Evolutionary conservation across 2,888 invertebrate genomes (phyloP).

Genomic region (Andrena dorsata): DNA sequence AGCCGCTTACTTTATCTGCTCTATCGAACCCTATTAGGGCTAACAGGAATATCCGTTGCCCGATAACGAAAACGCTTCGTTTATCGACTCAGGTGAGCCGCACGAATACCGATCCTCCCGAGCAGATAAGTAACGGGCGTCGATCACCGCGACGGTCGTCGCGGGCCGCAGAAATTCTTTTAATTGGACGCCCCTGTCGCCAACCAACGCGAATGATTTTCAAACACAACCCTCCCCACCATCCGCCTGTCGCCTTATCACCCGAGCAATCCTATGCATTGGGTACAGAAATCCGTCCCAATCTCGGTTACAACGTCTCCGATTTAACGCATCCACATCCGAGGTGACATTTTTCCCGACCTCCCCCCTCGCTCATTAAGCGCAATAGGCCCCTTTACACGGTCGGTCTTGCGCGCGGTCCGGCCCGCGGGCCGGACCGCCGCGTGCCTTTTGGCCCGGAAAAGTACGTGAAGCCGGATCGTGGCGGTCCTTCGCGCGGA

Average conservation of each 20-base stretch:
- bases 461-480: too few species aligned
- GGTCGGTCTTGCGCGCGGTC: too few species aligned
- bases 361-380: constrained; percentile 36
- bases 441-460: too few species aligned
- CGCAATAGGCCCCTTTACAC: too few species aligned
- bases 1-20: constrained; percentile 53
- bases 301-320: constrained; percentile 7
- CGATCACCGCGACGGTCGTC: constrained; percentile 36
- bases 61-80: constrained; percentile 58
- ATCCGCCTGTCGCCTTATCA: too few species aligned
- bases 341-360: constrained; percentile 6
- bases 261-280: background rate
- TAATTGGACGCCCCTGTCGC: constrained; percentile 13
- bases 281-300: background rate
- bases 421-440: too few species aligned
- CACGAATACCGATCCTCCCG: constrained; percentile 30
- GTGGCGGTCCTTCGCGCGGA: too few species aligned
- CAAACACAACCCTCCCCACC: background rate
- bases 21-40: constrained; percentile 60
- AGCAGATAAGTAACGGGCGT: constrained; percentile 43
- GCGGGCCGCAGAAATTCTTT: constrained; percentile 22
- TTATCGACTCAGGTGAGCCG: constrained; percentile 55
- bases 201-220: background rate
- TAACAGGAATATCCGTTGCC: constrained; percentile 59
- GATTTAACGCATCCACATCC: background rate